Conservation (phyloP, 2,888 invertebrate genomes). For the Bellardia pandia region DNA sequence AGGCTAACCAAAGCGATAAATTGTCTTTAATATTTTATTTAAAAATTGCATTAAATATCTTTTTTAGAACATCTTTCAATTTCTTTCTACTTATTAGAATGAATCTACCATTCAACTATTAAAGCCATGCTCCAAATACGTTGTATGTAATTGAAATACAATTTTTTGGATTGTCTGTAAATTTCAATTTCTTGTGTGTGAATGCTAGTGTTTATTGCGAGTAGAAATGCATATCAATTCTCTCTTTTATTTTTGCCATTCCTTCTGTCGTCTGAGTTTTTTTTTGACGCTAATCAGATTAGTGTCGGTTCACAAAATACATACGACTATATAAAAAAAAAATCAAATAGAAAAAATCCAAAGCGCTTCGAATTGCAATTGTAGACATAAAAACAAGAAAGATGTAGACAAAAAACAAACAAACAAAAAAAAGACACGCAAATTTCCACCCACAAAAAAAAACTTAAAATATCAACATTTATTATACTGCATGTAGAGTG, state of each 20-base stretch:
- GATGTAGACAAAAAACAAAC: slow-evolving; percentile 10
- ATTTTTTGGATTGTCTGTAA: background rate
- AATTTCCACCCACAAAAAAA: slow-evolving; percentile 66
- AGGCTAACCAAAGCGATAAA: too few relatives aligned
- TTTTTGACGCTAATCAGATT: slow-evolving; percentile 84
- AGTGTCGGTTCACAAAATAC: slow-evolving; percentile 80
- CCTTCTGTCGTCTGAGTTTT: slow-evolving; percentile 75
- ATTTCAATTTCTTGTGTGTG: slow-evolving; percentile 34
- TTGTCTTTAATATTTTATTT: background rate
- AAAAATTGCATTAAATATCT: background rate
- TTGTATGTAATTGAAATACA: slow-evolving; percentile 12
- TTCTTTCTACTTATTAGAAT: background rate
- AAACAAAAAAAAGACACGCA: slow-evolving; percentile 43
- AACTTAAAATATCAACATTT: slow-evolving; percentile 64
- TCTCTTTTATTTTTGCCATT: slow-evolving; percentile 1
- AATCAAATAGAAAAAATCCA: slow-evolving; percentile 50
- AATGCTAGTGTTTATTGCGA: background rate
- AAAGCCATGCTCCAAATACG: slow-evolving; percentile 20
- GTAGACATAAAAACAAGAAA: slow-evolving; percentile 64
- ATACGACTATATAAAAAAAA: slow-evolving; percentile 48
- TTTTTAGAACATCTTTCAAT: background rate
- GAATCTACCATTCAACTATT: slow-evolving; percentile 7
- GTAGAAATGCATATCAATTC: slow-evolving; percentile 73
- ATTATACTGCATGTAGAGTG: slow-evolving; percentile 17
- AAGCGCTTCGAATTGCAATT: slow-evolving; percentile 78